Conservation (phyloP, 2,888 invertebrate species). For the Watsonalla binaria region DNA sequence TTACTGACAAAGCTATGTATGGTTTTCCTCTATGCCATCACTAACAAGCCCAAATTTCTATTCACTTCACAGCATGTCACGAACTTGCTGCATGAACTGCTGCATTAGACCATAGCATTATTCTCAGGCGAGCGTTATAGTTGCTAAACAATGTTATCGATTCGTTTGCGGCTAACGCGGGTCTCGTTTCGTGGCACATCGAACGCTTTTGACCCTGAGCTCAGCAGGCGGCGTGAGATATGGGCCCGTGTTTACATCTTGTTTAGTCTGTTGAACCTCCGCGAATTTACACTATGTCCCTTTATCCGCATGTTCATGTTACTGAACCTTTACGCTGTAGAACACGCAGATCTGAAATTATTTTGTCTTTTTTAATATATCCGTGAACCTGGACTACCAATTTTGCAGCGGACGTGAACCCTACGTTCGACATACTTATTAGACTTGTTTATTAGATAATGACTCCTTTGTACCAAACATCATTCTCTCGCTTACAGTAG, state of each 20-base stretch:
- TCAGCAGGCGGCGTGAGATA: conserved; percentile 32
- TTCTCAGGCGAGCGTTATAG: conserved; percentile 22
- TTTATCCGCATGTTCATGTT: neutral
- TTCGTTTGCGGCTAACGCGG: conserved; percentile 23
- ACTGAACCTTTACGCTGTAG: neutral
- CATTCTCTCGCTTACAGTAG: no score
- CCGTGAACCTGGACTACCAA: no score
- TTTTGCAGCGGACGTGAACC: neutral
- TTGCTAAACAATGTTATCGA: conserved; percentile 38
- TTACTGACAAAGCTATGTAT: no score
- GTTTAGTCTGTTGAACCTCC: conserved; percentile 16
- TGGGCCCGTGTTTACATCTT: conserved; percentile 42
- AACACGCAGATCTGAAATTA: no score
- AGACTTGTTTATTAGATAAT: no score
- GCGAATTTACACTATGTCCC: no score
- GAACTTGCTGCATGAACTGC: conserved; percentile 21
- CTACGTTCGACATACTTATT: no score
- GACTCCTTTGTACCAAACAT: no score
- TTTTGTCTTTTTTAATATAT: no score
- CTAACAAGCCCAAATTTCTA: no score
- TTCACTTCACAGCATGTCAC: conserved; percentile 20
- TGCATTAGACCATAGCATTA: conserved; percentile 24
- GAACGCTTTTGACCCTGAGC: conserved; percentile 54
- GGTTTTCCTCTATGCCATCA: no score
- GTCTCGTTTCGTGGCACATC: conserved; percentile 40